A percentile compares a stretch with the other conserved stretches of the same genome.
Conservation (phyloP, 2,113 vertebrate genomes). For the Dromaius novaehollandiae region DNA sequence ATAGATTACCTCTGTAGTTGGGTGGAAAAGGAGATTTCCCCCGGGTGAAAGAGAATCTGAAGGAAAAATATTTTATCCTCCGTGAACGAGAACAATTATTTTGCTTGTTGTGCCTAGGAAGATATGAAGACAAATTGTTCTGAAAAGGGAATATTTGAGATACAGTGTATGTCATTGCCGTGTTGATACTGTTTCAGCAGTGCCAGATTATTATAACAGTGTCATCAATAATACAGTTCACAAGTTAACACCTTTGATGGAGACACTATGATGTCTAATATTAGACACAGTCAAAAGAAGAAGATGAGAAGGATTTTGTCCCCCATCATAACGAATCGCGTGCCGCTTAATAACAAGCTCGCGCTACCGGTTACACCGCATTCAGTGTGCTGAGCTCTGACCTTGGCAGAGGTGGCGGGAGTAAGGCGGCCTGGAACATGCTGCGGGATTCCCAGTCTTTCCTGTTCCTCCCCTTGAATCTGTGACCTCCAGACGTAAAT, state of each 20-base stretch:
- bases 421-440: neutral
- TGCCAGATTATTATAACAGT: conserved; percentile 17
- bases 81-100: conserved; percentile 57
- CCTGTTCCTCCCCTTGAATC: neutral
- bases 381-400: neutral
- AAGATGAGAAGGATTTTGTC: conserved; percentile 18
- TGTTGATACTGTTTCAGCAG: conserved; percentile 6
- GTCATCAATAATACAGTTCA: neutral
- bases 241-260: conserved; percentile 39
- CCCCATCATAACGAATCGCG: neutral
- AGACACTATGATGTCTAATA: neutral
- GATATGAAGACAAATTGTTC: conserved; percentile 34
- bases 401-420: neutral
- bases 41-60: conserved; percentile 22
- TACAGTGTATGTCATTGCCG: neutral
- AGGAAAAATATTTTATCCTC: conserved; percentile 52
- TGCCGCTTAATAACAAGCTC: neutral
- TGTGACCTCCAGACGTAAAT: neutral
- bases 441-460: neutral
- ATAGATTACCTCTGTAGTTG: conserved; percentile 56
- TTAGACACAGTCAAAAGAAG: conserved; percentile 8
- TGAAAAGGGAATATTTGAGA: conserved; percentile 22
- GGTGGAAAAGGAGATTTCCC: conserved; percentile 65
- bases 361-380: neutral
- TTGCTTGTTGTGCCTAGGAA: conserved; percentile 42